Evolutionary conservation across 2,113 vertebrate species (phyloP).

Genomic region (Neodontobutis hainanensis): DNA sequence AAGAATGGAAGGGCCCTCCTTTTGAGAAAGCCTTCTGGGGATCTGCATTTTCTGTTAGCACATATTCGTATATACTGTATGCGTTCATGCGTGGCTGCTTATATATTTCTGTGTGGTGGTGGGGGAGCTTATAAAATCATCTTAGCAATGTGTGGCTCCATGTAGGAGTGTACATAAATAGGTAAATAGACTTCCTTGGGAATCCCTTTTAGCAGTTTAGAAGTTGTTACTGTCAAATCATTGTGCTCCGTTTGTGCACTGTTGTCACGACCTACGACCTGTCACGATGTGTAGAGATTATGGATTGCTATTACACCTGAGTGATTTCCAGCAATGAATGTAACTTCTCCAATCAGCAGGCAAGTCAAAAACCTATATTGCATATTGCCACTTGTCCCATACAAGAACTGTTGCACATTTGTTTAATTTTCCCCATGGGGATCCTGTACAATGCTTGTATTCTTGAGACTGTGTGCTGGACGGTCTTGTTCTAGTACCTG

Average conservation of each 20-base stretch:
- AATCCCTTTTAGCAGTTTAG: not conserved
- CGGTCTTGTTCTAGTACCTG: not conserved
- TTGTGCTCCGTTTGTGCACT: not conserved
- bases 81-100: slow-evolving; percentile 2
- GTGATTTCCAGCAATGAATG: no score
- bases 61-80: not conserved
- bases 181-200: not conserved
- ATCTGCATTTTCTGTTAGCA: slow-evolving; percentile 5
- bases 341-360: not conserved
- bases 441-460: not conserved
- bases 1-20: not conserved
- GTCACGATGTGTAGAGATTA: no score
- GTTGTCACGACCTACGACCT: not conserved
- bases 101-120: not conserved
- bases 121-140: not conserved
- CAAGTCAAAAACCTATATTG: not conserved
- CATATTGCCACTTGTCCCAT: not conserved
- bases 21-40: not conserved
- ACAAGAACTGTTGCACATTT: not conserved
- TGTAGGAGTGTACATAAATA: not conserved
- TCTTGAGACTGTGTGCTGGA: not conserved
- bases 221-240: not conserved
- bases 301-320: no score
- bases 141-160: not conserved
- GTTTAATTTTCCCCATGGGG: not conserved